Evolutionary conservation across 2,888 invertebrate species (phyloP).

Genomic region (Pristionchus mayeri): DNA sequence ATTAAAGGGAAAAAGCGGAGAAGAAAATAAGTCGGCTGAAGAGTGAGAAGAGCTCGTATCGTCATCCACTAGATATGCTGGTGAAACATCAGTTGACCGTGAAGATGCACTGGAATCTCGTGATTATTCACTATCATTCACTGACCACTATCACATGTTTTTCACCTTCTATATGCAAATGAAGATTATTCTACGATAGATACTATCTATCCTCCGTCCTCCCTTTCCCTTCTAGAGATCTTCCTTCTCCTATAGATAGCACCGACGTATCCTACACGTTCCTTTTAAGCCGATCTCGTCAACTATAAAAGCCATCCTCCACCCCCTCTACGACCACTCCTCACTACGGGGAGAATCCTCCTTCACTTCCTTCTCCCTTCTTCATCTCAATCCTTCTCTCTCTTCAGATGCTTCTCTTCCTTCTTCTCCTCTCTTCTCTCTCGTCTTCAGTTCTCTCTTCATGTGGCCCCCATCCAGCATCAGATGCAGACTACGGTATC

Average conservation of each 20-base stretch:
- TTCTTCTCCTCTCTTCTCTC: not conserved
- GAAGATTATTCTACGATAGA: not conserved
- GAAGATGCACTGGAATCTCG: no score
- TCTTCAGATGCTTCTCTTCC: not conserved
- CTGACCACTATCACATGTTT: not conserved
- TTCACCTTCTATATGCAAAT: not conserved
- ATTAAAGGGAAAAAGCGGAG: no score
- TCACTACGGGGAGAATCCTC: not conserved
- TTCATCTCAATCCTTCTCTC: not conserved
- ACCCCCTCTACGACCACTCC: not conserved
- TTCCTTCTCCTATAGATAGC: constrained; percentile 6
- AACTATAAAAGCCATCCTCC: constrained; percentile 2
- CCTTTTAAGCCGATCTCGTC: constrained; percentile 16
- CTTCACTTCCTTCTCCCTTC: not conserved
- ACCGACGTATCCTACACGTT: not conserved
- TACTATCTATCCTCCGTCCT: not conserved
- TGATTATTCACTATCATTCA: constrained; percentile 28
- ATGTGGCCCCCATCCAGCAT: not conserved
- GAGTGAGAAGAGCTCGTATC: no score
- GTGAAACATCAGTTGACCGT: no score
- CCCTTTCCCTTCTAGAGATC: not conserved
- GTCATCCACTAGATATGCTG: no score
- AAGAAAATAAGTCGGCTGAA: no score
- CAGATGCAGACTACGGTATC: not conserved
- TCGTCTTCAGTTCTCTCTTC: not conserved